Evolutionary conservation across 1,140 invertebrate genomes (phyloP).

Genomic region (Wasmannia auropunctata): DNA sequence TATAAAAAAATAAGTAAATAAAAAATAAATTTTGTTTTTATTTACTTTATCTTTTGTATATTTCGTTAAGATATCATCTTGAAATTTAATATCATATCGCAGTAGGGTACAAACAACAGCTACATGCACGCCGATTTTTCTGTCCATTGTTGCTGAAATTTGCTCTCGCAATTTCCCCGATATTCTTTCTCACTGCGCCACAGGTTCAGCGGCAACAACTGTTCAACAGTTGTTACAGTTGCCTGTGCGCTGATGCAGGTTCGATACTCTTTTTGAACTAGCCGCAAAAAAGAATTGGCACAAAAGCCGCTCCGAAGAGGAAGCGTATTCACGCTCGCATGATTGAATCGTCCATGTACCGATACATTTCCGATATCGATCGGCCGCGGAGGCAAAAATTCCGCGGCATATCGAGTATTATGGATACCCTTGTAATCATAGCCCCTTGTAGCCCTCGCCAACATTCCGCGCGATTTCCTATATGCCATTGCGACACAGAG

Average conservation of each 20-base stretch:
- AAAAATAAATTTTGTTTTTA: neutral
- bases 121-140: neutral
- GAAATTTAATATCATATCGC: constrained; percentile 24
- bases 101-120: neutral
- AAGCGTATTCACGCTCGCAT: constrained; percentile 26
- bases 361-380: constrained; percentile 57
- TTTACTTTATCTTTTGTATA: neutral
- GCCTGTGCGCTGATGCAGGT: constrained; percentile 51
- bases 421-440: constrained; percentile 64
- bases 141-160: constrained; percentile 43
- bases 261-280: constrained; percentile 68
- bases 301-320: constrained; percentile 27
- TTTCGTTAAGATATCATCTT: neutral
- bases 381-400: constrained; percentile 52
- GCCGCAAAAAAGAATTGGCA: constrained; percentile 46
- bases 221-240: constrained; percentile 65
- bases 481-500: neutral
- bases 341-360: constrained; percentile 51
- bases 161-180: constrained; percentile 35
- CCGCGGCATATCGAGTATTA: constrained; percentile 52
- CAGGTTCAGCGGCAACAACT: constrained; percentile 60
- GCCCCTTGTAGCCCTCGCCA: constrained; percentile 4
- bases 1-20: neutral
- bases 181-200: constrained; percentile 42
- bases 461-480: constrained; percentile 40